Conservation (phyloP, 2,113 vertebrate species). For the Poicephalus gulielmi region DNA sequence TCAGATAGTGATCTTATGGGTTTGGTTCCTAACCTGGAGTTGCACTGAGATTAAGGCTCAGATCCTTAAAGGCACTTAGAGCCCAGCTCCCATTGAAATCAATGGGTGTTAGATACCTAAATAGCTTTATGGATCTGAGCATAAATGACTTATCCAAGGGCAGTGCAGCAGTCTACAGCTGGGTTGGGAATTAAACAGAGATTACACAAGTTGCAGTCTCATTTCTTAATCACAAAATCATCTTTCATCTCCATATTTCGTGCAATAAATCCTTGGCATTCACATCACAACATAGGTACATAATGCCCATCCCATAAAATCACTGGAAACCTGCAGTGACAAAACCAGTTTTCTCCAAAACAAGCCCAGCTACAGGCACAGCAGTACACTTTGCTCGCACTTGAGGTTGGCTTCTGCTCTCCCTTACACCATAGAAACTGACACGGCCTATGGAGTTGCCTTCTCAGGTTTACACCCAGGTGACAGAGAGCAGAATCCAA, state of each 20-base stretch:
- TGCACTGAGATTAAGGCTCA: conserved; percentile 1
- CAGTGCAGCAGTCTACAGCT: conserved; percentile 18
- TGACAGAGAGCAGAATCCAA: conserved; percentile 36
- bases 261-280: background rate
- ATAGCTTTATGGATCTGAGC: conserved; percentile 51
- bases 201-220: conserved; percentile 17
- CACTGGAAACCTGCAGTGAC: background rate
- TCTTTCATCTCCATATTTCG: background rate
- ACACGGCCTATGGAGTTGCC: background rate
- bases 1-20: background rate
- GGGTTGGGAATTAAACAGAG: conserved; percentile 36
- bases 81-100: conserved; percentile 29
- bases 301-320: background rate
- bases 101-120: conserved; percentile 46
- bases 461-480: background rate
- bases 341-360: background rate
- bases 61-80: conserved; percentile 25
- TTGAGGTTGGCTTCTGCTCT: background rate
- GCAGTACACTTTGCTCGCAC: background rate
- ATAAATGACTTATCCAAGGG: conserved; percentile 47
- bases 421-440: background rate
- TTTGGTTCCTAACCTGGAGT: background rate
- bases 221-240: conserved; percentile 41
- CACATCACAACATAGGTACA: background rate
- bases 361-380: background rate